phyloP scores from a whole-genome alignment of 2,113 vertebrate species.

The Chroicocephalus ridibundus region DNA sequence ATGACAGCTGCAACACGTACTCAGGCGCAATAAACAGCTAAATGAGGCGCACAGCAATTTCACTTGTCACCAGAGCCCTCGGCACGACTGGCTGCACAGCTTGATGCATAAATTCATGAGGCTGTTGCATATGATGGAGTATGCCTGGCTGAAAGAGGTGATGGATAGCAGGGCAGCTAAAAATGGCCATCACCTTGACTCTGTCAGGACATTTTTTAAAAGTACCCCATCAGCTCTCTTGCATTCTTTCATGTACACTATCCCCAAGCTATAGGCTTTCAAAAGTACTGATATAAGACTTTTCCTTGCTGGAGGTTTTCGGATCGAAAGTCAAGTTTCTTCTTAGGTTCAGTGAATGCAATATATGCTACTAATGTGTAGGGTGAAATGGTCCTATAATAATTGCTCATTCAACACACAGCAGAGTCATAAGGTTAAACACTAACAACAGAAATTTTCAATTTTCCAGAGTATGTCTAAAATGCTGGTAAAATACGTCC shows the following conservation, averaged over 20 bases:
- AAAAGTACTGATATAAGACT: conserved; percentile 54
- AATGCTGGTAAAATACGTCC: neutral
- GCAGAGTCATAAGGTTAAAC: conserved; percentile 39
- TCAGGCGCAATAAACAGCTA: conserved; percentile 88
- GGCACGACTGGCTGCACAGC: conserved; percentile 86
- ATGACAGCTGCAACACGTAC: conserved; percentile 88
- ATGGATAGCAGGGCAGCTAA: conserved; percentile 86
- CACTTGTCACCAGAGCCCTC: conserved; percentile 86
- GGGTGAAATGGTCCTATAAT: conserved; percentile 43
- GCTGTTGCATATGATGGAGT: conserved; percentile 88
- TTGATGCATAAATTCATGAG: conserved; percentile 90
- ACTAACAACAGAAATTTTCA: conserved; percentile 24
- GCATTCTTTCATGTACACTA: conserved; percentile 76
- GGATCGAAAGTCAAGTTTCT: conserved; percentile 29
- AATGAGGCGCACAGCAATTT: conserved; percentile 89
- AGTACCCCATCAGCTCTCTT: conserved; percentile 81
- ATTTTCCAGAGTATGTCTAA: neutral
- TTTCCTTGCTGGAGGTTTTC: conserved; percentile 44
- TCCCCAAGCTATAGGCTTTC: conserved; percentile 66
- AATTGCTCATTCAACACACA: conserved; percentile 36
- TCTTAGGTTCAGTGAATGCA: conserved; percentile 20
- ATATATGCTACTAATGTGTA: conserved; percentile 25
- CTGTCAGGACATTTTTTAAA: conserved; percentile 88
- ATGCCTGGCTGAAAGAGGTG: conserved; percentile 86
- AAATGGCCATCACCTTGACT: conserved; percentile 90